Evolutionary conservation across 2,888 invertebrate genomes (phyloP).

Genomic region (Neocrepidodera transversa): DNA sequence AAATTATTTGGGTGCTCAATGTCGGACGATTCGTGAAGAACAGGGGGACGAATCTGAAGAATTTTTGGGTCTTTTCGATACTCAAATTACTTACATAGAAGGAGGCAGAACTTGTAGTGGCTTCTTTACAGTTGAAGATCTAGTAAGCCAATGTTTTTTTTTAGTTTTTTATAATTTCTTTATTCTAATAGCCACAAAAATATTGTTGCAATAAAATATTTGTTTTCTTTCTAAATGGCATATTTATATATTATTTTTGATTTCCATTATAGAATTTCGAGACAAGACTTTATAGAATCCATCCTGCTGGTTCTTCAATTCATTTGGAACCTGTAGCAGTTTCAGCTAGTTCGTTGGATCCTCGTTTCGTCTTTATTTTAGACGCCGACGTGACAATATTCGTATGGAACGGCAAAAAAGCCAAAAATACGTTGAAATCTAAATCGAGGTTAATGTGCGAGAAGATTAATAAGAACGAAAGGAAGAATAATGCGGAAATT

Average conservation of each 20-base stretch:
- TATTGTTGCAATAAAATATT: too few relatives aligned
- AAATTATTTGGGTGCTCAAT: slow-evolving; percentile 92
- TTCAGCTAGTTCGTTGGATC: slow-evolving; percentile 78
- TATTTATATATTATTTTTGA: slow-evolving; percentile 1
- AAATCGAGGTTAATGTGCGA: slow-evolving; percentile 92
- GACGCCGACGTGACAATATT: slow-evolving; percentile 87
- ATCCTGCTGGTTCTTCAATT: slow-evolving; percentile 84
- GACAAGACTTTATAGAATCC: slow-evolving; percentile 86
- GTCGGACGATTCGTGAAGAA: slow-evolving; percentile 95
- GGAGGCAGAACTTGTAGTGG: slow-evolving; percentile 98
- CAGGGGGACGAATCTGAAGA: slow-evolving; percentile 97
- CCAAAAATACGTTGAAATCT: slow-evolving; percentile 88
- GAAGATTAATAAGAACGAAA: slow-evolving; percentile 97
- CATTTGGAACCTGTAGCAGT: slow-evolving; percentile 89
- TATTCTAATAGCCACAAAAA: too few relatives aligned
- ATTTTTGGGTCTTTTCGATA: slow-evolving; percentile 90
- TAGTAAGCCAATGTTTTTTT: slow-evolving; percentile 63
- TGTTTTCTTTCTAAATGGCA: too few relatives aligned
- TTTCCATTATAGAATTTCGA: slow-evolving; percentile 80
- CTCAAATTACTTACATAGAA: slow-evolving; percentile 92
- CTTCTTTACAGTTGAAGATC: slow-evolving; percentile 95
- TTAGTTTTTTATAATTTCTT: too few relatives aligned
- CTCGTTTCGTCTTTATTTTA: slow-evolving; percentile 88
- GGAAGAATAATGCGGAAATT: slow-evolving; percentile 94
- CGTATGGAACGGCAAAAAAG: slow-evolving; percentile 89